A percentile compares a stretch with the other conserved stretches of the same genome.
phyloP scores from a whole-genome alignment of 2,797 vertebrate genomes.

The Acipenser transmontanus region DNA sequence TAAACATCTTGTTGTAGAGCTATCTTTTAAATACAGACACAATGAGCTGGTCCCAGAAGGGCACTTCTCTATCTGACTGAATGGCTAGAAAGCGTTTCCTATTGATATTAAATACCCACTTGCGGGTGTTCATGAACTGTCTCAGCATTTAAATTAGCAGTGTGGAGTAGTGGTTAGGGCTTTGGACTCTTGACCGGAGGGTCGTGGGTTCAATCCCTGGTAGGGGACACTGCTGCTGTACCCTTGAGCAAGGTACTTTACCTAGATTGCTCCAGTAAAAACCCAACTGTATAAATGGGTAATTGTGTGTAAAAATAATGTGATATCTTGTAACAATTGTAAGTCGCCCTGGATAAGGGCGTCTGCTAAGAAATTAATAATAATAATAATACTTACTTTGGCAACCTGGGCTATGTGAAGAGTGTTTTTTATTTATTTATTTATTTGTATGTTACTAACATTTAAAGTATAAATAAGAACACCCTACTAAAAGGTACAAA shows the following conservation, averaged over 20 bases:
- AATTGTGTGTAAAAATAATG: too few relatives aligned
- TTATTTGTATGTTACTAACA: conserved; percentile 11
- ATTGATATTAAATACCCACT: conserved; percentile 32
- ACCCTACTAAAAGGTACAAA: conserved; percentile 54
- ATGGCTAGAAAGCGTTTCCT: conserved; percentile 6
- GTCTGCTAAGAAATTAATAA: too few relatives aligned
- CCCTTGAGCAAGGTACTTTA: too few relatives aligned
- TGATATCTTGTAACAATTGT: too few relatives aligned
- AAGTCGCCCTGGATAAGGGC: too few relatives aligned
- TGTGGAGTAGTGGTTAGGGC: too few relatives aligned
- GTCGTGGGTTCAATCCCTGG: too few relatives aligned
- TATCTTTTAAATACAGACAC: neutral
- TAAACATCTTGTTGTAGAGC: neutral
- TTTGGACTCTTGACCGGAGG: too few relatives aligned
- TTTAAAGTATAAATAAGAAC: conserved; percentile 42
- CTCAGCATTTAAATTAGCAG: conserved; percentile 29
- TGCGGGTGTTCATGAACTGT: conserved; percentile 38
- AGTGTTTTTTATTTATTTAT: conserved; percentile 21
- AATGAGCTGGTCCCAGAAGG: neutral
- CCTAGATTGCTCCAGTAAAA: too few relatives aligned
- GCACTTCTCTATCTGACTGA: neutral
- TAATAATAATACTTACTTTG: too few relatives aligned
- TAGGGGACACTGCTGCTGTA: too few relatives aligned
- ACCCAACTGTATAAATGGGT: too few relatives aligned
- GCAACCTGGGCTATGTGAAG: conserved; percentile 33